phyloP scores from a whole-genome alignment of 2,797 vertebrate species.

The Galaxias olidus region DNA sequence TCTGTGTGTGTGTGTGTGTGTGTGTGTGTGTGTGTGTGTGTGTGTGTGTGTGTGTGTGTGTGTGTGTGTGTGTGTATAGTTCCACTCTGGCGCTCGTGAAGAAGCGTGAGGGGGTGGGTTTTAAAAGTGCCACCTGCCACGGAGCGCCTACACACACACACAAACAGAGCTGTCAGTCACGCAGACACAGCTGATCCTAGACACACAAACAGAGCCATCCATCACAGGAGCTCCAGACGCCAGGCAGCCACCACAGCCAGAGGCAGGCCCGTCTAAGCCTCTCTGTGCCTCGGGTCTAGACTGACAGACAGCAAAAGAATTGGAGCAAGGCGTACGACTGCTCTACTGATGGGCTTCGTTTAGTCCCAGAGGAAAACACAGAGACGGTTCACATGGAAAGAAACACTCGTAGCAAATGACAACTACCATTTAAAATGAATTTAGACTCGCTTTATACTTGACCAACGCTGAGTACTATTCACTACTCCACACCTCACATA shows the following conservation, averaged over 20 bases:
- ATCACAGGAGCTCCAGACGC: slow-evolving; percentile 31
- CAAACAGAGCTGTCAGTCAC: slow-evolving; percentile 38
- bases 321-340: no score
- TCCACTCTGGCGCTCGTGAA: not conserved
- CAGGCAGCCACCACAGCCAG: slow-evolving; percentile 19
- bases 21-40: not conserved
- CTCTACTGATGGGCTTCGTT: no score
- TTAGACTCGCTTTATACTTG: no score
- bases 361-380: no score
- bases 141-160: slow-evolving; percentile 16
- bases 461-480: no score
- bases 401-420: no score
- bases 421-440: no score
- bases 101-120: slow-evolving; percentile 1
- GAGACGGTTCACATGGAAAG: no score
- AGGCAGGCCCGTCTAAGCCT: no score
- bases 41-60: slow-evolving; percentile 1
- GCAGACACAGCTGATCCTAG: slow-evolving; percentile 5
- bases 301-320: no score
- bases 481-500: no score
- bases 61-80: not conserved
- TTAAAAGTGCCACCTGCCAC: slow-evolving; percentile 28
- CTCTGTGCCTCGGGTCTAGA: no score
- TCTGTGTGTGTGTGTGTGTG: slow-evolving; percentile 4
- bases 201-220: slow-evolving; percentile 24